Evolutionary conservation across 2,888 invertebrate species (phyloP).

Genomic region (Didymodactylos carnosus): DNA sequence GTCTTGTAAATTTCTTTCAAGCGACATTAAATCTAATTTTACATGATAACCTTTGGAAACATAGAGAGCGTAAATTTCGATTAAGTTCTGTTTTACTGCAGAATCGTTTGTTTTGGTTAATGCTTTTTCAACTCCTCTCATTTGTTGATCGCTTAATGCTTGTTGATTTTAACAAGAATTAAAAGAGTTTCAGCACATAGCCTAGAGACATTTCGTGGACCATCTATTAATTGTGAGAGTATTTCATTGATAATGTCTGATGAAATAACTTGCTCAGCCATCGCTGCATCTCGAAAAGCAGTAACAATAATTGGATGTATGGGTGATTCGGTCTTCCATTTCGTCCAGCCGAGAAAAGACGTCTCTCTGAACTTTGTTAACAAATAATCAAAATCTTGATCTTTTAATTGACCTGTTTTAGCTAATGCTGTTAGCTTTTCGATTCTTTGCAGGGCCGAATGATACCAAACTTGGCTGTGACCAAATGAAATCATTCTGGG

Average conservation of each 20-base stretch:
- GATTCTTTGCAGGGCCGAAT: neutral
- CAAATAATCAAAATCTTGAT: neutral
- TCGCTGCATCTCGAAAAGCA: neutral
- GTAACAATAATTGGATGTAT: too few relatives aligned
- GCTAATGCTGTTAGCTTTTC: neutral
- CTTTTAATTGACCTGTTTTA: neutral
- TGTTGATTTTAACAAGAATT: neutral
- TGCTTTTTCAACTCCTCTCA: neutral
- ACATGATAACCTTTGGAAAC: neutral
- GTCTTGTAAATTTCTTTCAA: neutral
- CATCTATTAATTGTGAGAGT: neutral
- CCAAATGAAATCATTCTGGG: neutral
- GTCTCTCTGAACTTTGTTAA: too few relatives aligned
- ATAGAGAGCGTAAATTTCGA: neutral
- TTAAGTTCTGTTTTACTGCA: neutral
- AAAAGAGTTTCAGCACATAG: neutral
- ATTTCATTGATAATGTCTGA: neutral
- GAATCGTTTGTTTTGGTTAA: neutral
- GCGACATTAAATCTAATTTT: neutral
- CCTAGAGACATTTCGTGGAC: neutral
- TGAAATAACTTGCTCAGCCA: neutral
- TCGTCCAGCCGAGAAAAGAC: too few relatives aligned
- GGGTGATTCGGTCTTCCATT: too few relatives aligned
- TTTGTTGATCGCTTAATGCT: neutral
- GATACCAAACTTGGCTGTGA: neutral